phyloP scores from a whole-genome alignment of 2,797 vertebrate species.

The Miichthys miiuy region DNA sequence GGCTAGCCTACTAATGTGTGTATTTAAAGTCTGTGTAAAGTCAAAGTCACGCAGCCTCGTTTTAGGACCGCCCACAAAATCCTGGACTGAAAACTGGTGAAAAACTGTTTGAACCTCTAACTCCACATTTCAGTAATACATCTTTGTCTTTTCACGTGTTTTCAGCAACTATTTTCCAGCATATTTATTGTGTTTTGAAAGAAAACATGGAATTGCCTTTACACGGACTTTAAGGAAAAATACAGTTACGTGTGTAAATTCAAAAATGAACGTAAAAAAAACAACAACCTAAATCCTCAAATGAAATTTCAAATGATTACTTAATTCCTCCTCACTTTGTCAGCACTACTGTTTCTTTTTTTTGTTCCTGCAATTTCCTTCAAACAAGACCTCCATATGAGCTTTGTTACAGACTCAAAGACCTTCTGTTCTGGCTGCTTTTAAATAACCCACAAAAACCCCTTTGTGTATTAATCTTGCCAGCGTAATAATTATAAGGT shows the following conservation, averaged over 20 bases:
- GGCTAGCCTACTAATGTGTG: not conserved
- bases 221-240: too few species aligned
- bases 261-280: too few species aligned
- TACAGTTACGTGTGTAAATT: not conserved
- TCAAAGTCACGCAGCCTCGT: too few species aligned
- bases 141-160: too few species aligned
- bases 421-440: slow-evolving; percentile 20
- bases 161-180: too few species aligned
- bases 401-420: slow-evolving; percentile 20
- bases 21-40: too few species aligned
- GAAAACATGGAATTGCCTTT: too few species aligned
- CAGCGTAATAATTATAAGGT: not conserved
- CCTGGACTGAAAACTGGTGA: too few species aligned
- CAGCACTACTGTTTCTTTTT: not conserved
- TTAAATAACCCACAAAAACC: slow-evolving; percentile 10
- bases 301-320: not conserved
- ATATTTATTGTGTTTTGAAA: too few species aligned
- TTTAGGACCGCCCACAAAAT: too few species aligned
- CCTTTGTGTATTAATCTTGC: slow-evolving; percentile 18
- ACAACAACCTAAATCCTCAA: not conserved
- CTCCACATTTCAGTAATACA: too few species aligned
- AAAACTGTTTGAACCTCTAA: too few species aligned
- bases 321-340: not conserved
- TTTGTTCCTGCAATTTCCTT: not conserved
- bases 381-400: slow-evolving; percentile 24